Evolutionary conservation across 2,113 vertebrate genomes (phyloP).

Genomic region (Himantopus leucocephalus): DNA sequence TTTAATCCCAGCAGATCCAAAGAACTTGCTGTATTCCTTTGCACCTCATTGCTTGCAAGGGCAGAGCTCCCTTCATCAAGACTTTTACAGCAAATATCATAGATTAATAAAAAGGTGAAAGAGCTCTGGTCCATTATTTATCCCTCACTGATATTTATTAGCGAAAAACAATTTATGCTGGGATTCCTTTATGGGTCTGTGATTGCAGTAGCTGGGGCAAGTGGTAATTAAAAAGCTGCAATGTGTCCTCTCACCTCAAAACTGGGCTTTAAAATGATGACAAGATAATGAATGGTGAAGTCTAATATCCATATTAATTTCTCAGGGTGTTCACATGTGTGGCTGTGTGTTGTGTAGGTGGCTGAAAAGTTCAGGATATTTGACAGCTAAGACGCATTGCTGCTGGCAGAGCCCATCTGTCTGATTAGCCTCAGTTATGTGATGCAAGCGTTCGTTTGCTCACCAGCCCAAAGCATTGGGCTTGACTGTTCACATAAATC

Average conservation of each 20-base stretch:
- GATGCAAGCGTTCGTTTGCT: background rate
- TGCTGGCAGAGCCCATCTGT: background rate
- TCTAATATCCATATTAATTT: background rate
- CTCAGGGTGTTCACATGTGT: background rate
- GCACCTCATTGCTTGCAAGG: background rate
- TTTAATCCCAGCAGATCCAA: background rate
- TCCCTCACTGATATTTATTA: slow-evolving; percentile 36
- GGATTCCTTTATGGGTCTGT: background rate
- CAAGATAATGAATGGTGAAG: background rate
- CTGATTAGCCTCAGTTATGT: background rate
- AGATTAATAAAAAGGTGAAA: slow-evolving; percentile 32
- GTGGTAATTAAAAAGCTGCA: slow-evolving; percentile 5
- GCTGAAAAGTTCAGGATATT: background rate
- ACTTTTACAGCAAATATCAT: background rate
- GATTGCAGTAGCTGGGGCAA: slow-evolving; percentile 27
- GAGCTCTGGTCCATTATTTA: slow-evolving; percentile 18
- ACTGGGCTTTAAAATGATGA: background rate
- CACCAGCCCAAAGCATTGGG: background rate
- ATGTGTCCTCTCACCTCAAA: background rate
- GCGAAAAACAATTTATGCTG: background rate
- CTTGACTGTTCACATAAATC: background rate
- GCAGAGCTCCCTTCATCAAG: background rate
- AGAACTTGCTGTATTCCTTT: background rate
- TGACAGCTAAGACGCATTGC: background rate
- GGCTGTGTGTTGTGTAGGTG: background rate